Evolutionary conservation across 92 coral and sea anemone genomes (phyloP).

Genomic region (Isaurus tuberculatus): DNA sequence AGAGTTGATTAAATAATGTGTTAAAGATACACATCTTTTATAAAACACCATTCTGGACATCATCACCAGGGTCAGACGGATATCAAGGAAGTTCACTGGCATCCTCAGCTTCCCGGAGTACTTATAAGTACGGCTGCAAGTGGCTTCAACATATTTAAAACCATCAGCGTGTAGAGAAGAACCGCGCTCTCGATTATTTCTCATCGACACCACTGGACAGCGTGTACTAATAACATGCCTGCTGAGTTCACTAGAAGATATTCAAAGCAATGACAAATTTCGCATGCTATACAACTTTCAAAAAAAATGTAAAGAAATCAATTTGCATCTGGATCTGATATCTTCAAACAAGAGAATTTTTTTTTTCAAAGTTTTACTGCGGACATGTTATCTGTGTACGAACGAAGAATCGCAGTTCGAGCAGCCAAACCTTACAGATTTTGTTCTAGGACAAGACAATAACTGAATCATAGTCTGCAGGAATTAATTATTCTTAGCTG

Average conservation of each 20-base stretch:
- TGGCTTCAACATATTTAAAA: constrained; percentile 94
- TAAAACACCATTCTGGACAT: background rate
- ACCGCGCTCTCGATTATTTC: background rate
- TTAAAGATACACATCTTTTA: no score
- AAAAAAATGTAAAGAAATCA: no score
- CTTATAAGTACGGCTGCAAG: constrained; percentile 91
- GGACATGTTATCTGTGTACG: no score
- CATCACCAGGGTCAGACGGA: constrained; percentile 88
- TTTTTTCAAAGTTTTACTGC: no score
- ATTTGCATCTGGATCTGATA: background rate
- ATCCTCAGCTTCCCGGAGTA: constrained; percentile 91
- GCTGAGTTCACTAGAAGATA: background rate
- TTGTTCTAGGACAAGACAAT: no score
- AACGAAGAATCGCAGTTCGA: no score
- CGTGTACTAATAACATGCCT: no score
- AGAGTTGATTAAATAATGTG: no score
- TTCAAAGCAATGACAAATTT: background rate
- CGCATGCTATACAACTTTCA: background rate
- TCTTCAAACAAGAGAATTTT: background rate
- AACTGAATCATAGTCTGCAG: no score
- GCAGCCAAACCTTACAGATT: no score
- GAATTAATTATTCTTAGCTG: no score
- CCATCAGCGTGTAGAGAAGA: constrained; percentile 82
- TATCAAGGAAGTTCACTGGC: constrained; percentile 97
- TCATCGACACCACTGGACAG: background rate